Conservation (phyloP, 92 coral and sea anemone species). For the Isaurus tuberculatus region DNA sequence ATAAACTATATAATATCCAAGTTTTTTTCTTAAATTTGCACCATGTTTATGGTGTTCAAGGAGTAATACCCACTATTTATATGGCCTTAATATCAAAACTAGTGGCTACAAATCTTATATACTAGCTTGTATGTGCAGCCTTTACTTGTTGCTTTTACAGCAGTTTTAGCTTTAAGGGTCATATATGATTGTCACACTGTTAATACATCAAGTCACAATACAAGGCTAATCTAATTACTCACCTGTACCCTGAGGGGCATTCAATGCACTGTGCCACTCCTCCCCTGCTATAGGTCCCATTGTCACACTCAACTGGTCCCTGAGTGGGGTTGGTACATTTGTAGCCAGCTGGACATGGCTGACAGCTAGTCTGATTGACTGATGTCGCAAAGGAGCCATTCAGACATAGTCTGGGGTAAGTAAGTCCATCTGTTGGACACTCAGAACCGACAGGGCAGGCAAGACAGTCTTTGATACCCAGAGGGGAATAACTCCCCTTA, state of each 20-base stretch:
- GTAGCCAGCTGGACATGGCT: conserved; percentile 50
- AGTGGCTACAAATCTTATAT: too few relatives aligned
- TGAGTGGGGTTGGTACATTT: conserved; percentile 45
- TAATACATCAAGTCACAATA: background rate
- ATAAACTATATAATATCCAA: too few relatives aligned
- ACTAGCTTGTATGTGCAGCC: too few relatives aligned
- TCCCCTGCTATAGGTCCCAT: conserved; percentile 55
- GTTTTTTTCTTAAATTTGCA: too few relatives aligned
- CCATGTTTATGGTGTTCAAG: too few relatives aligned
- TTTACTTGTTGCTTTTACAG: too few relatives aligned
- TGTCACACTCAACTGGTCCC: conserved; percentile 50
- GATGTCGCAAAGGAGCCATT: conserved; percentile 25
- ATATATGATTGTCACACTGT: too few relatives aligned
- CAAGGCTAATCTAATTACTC: background rate
- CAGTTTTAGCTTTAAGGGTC: too few relatives aligned
- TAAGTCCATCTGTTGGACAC: conserved; percentile 22
- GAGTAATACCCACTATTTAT: too few relatives aligned
- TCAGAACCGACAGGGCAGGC: conserved; percentile 27
- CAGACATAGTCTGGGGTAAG: conserved; percentile 7
- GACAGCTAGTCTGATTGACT: conserved; percentile 51
- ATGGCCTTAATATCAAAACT: too few relatives aligned
- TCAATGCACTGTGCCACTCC: conserved; percentile 72
- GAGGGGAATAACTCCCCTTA: conserved; percentile 33
- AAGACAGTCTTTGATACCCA: conserved; percentile 40
- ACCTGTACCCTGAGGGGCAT: conserved; percentile 93